Base-by-base conservation (phyloP, 2,888 invertebrate genomes). In the Eulithis testata region DNA sequence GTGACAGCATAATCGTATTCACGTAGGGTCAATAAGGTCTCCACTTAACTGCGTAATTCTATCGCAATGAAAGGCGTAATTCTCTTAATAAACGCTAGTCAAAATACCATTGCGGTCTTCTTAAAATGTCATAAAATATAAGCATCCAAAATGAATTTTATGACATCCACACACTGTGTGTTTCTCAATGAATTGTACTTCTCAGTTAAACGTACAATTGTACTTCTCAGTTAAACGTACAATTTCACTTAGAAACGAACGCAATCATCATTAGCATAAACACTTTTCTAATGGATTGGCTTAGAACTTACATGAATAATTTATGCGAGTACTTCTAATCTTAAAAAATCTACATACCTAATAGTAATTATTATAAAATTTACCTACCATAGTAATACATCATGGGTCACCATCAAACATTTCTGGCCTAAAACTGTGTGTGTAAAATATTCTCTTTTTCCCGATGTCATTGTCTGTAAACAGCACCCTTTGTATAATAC, bases 181-280 rank as follows among this genome's bases (percentile, higher is more conserved):
- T n/a, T n/a, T n/a, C n/a, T n/a, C n/a, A n/a, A n/a, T n/a, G n/a
- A n/a, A n/a, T n/a, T n/a, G 4, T 8, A 40, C 6, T 8, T 40
- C 37, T 40, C 6, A 40, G 37, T 40, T 54, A 59, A 63, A n/a
- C n/a, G n/a, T n/a, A n/a, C n/a, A n/a, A n/a, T 49, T 47, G 5
- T 9, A 40, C 8, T 8, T 40, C 40, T 40, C 8, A 40, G 40
- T 40, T 54, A 59, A 63, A 54, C 49, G 49, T 53, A 43, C n/a
- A 60, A 64, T 65, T 65, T 59, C 63, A 54, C 63, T 63, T 27
- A 37, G 14, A 55, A 45, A 53, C 40, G 47, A 1, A 55, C 31
- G 62, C 47, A 58, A 63, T 58, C 45, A 57, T 57, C 45, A 37
- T 56, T 62, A 27, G 14, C 62, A 56, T 62, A 56, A 44, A 49